Evolutionary conservation across 2,888 invertebrate genomes (phyloP).

Genomic region (Oithona nana): DNA sequence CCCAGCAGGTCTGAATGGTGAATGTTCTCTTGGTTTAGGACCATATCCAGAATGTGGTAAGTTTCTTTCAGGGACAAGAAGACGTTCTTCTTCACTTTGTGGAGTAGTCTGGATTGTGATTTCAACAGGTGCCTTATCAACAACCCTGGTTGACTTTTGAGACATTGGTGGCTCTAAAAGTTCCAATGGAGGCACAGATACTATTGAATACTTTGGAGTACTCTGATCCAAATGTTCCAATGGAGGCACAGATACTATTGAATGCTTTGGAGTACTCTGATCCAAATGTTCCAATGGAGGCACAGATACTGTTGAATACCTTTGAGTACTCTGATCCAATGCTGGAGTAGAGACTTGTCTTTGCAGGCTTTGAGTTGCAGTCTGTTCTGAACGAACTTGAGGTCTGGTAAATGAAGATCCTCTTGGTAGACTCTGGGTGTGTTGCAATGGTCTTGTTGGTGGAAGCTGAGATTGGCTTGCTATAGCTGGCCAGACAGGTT

Average conservation of each 20-base stretch:
- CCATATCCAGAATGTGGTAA: neutral
- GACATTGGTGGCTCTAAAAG: neutral
- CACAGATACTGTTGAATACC: neutral
- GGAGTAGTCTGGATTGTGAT: neutral
- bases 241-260: neutral
- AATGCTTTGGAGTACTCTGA: neutral
- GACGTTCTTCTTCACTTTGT: too few species aligned
- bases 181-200: neutral
- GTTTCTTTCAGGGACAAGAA: too few species aligned
- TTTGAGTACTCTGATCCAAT: neutral
- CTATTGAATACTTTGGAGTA: neutral
- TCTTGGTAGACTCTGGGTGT: too few species aligned
- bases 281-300: neutral
- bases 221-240: neutral
- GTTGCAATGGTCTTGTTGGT: neutral
- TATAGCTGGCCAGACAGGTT: constrained; percentile 9
- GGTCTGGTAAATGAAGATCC: too few species aligned
- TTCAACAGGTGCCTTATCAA: neutral
- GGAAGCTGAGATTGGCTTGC: neutral
- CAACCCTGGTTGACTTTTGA: too few species aligned
- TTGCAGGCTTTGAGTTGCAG: neutral
- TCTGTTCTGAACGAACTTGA: too few species aligned
- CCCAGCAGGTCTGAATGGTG: neutral
- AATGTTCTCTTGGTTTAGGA: neutral
- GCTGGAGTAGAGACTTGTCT: neutral